phyloP scores from a whole-genome alignment of 2,888 invertebrate genomes.

The Phengaris arion region DNA sequence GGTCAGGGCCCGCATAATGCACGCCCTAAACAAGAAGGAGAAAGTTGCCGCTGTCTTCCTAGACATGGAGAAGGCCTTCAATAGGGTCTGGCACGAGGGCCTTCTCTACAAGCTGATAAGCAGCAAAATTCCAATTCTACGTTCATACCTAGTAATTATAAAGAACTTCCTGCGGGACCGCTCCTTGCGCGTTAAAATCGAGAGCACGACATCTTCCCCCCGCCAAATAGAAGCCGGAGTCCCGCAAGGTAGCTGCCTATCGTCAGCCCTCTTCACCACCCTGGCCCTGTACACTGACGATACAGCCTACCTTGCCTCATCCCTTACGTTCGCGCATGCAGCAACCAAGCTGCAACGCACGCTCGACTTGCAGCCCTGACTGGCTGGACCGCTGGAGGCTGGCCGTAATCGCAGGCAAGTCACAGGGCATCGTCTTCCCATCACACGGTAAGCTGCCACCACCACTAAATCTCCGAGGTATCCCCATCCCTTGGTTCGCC shows the following conservation, averaged over 20 bases:
- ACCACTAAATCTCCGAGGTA: conserved; percentile 24
- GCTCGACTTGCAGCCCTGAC: conserved; percentile 38
- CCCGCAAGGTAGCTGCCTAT: conserved; percentile 37
- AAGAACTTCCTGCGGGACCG: too few species aligned
- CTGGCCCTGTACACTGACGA: conserved; percentile 40
- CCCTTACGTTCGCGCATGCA: conserved; percentile 38
- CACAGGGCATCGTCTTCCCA: conserved; percentile 33
- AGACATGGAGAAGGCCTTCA: too few species aligned
- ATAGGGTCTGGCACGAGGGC: too few species aligned
- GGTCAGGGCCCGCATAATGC: too few species aligned
- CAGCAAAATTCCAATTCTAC: too few species aligned
- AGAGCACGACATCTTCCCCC: conserved; percentile 11
- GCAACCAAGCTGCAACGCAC: conserved; percentile 33
- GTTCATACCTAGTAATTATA: too few species aligned
- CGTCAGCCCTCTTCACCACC: too few species aligned
- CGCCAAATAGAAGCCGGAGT: conserved; percentile 33
- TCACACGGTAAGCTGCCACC: background rate
- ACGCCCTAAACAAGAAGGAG: too few species aligned
- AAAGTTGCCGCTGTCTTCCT: too few species aligned
- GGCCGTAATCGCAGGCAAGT: conserved; percentile 38
- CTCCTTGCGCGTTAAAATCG: conserved; percentile 25
- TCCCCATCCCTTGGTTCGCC: conserved; percentile 32
- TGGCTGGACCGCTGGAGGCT: conserved; percentile 35
- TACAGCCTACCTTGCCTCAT: conserved; percentile 31
- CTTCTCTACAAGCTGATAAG: too few species aligned